Conservation (phyloP, 2,888 invertebrate species). For the Oscheius sp. region DNA sequence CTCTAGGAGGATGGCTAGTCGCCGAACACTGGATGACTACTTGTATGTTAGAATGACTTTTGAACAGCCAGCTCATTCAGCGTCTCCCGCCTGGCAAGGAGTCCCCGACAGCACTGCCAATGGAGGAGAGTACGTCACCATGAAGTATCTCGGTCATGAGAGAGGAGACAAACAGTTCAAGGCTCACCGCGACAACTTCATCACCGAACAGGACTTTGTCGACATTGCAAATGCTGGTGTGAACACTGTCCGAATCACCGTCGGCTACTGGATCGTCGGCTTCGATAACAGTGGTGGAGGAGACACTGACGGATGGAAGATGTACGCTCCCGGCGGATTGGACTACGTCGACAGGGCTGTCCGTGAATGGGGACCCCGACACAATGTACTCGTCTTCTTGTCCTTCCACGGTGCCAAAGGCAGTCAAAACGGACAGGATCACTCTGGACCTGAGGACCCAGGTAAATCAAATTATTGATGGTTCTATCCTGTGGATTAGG, state of each 20-base stretch:
- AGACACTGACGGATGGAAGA: conserved; percentile 9
- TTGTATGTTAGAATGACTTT: background rate
- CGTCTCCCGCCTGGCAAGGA: conserved; percentile 19
- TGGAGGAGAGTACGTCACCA: conserved; percentile 27
- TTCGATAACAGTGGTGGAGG: conserved; percentile 26
- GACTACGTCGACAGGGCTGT: conserved; percentile 6
- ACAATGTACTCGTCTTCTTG: conserved; percentile 7
- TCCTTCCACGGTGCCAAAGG: conserved; percentile 24
- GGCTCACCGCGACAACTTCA: conserved; percentile 4
- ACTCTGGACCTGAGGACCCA: conserved; percentile 3
- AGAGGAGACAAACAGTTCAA: conserved; percentile 18
- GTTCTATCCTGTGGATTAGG: background rate
- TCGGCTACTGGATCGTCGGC: conserved; percentile 24
- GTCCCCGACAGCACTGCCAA: conserved; percentile 13
- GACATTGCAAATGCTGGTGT: conserved; percentile 21
- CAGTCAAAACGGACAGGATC: conserved; percentile 25
- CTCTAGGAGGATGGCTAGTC: conserved; percentile 23
- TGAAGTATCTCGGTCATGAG: conserved; percentile 20
- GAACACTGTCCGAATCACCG: conserved; percentile 17
- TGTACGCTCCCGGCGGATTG: conserved; percentile 20
- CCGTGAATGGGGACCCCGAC: conserved; percentile 1
- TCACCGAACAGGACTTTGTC: conserved; percentile 11
- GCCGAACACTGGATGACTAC: conserved; percentile 26
- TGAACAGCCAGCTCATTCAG: background rate
- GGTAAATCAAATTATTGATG: background rate